These are phyloP conservation scores for Lysiphlebus fabarum DNA, from an alignment of 1,140 invertebrate genomes.

Conservation along the genomic window DNA sequence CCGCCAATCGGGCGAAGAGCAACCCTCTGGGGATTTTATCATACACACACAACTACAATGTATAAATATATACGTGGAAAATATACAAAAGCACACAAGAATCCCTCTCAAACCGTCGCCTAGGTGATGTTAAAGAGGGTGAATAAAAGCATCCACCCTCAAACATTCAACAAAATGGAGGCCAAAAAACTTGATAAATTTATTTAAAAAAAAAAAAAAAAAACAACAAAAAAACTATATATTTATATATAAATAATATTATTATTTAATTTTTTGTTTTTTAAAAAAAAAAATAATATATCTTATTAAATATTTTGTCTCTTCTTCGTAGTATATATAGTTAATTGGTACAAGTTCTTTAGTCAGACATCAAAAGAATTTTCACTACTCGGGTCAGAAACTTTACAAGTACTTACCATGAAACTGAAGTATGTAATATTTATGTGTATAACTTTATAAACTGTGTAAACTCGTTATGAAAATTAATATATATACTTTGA, in stretches of 20 bases:
- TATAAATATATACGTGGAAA: constrained; percentile 2
- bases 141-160: no score
- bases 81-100: background rate
- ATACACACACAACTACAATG: background rate
- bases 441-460: no score
- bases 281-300: constrained; percentile 7
- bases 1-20: constrained; percentile 24
- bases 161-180: no score
- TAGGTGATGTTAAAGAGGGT: background rate
- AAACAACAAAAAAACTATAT: no score
- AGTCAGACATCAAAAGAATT: constrained; percentile 20
- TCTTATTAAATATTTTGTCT: background rate
- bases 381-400: constrained; percentile 18
- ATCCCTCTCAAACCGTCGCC: constrained; percentile 10
- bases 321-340: constrained; percentile 6
- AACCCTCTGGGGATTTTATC: constrained; percentile 13
- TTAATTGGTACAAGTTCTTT: constrained; percentile 19
- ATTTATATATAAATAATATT: background rate
- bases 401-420: constrained; percentile 5
- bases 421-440: no score
- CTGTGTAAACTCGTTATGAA: no score
- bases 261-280: constrained; percentile 6
- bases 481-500: no score
- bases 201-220: no score
- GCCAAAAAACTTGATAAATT: no score